A percentile compares a stretch with the other conserved stretches of the same genome.
Evolutionary conservation across 2,888 invertebrate genomes (phyloP).

Genomic region (Polietes domitor): DNA sequence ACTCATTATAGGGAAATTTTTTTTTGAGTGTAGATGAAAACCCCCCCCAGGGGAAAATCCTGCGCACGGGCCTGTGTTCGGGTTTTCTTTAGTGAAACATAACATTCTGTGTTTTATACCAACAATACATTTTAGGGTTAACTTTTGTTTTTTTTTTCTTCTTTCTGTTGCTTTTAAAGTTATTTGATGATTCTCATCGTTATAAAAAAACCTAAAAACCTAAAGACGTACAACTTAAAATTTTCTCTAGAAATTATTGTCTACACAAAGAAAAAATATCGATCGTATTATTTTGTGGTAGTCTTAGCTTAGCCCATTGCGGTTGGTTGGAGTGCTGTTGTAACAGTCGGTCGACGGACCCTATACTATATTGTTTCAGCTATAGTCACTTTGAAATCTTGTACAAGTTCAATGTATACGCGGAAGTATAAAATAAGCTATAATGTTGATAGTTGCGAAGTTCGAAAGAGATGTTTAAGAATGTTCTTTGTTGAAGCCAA

Average conservation of each 20-base stretch:
- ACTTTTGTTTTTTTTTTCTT: constrained; percentile 41
- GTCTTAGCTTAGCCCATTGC: constrained; percentile 45
- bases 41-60: too few relatives aligned
- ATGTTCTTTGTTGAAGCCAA: too few relatives aligned
- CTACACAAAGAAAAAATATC: constrained; percentile 50
- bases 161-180: constrained; percentile 30
- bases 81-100: constrained; percentile 47
- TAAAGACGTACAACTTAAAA: constrained; percentile 38
- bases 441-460: too few relatives aligned
- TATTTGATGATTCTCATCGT: constrained; percentile 20
- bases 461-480: too few relatives aligned
- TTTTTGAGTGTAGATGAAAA: too few relatives aligned
- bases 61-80: too few relatives aligned
- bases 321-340: background rate
- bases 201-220: constrained; percentile 28
- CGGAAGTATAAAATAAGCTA: too few relatives aligned
- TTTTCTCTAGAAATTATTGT: constrained; percentile 63
- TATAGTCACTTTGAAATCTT: too few relatives aligned
- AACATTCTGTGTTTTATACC: constrained; percentile 56
- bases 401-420: too few relatives aligned
- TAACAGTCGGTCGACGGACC: too few relatives aligned
- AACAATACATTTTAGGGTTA: constrained; percentile 54
- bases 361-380: too few relatives aligned
- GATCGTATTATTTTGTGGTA: background rate
- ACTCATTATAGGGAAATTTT: too few relatives aligned